Conservation (phyloP, 2,797 vertebrate species). For the Cossypha heuglini region DNA sequence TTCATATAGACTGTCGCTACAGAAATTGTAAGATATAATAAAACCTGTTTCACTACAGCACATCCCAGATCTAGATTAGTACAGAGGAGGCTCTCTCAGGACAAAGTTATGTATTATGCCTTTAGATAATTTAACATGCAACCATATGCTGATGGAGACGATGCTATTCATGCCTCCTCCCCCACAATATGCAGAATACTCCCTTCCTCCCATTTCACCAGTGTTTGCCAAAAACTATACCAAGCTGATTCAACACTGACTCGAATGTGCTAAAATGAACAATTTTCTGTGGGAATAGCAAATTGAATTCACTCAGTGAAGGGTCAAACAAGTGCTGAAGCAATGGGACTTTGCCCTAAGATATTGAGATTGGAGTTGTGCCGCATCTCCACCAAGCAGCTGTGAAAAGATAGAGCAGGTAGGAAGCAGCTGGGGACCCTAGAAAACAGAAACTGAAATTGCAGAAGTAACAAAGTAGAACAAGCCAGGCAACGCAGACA, state of each 20-base stretch:
- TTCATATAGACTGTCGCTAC: neutral
- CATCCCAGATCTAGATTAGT: neutral
- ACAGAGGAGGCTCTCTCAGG: neutral
- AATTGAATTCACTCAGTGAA: neutral
- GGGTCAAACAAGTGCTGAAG: neutral
- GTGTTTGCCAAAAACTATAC: neutral
- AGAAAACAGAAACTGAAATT: neutral
- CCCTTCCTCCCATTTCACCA: neutral
- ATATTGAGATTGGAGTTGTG: neutral
- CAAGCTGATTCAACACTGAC: neutral
- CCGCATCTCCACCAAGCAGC: neutral
- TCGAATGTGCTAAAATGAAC: neutral
- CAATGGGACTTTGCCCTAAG: neutral
- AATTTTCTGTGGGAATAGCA: neutral
- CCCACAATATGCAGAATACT: conserved; percentile 8
- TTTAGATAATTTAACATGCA: conserved; percentile 3
- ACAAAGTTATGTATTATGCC: neutral
- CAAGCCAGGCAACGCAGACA: accelerated
- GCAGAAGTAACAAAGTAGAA: neutral
- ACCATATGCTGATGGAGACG: neutral
- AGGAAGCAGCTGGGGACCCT: neutral
- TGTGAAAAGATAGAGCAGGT: neutral
- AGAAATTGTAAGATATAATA: neutral
- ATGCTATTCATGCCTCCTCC: conserved; percentile 11
- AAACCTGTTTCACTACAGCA: neutral